Evolutionary conservation across 2,888 invertebrate genomes (phyloP).

Genomic region (Athalia rosae): DNA sequence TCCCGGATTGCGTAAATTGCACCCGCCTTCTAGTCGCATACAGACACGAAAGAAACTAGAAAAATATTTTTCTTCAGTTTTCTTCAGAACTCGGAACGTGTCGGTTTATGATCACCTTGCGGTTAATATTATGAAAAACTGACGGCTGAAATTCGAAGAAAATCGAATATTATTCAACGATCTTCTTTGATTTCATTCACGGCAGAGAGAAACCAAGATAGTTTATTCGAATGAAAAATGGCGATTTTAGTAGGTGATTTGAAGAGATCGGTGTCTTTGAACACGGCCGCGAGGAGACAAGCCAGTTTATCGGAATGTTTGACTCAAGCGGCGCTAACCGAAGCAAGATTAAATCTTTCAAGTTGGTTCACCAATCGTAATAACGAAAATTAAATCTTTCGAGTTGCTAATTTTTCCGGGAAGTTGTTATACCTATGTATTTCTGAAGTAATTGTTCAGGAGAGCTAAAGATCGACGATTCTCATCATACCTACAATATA

Average conservation of each 20-base stretch:
- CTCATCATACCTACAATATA: too few species aligned
- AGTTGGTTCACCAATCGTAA: conserved; percentile 60
- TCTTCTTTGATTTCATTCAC: too few species aligned
- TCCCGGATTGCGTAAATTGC: conserved; percentile 38
- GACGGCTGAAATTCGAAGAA: too few species aligned
- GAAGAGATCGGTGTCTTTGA: conserved; percentile 62
- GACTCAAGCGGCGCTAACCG: conserved; percentile 67
- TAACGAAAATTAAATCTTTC: too few species aligned
- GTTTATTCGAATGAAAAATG: conserved; percentile 53
- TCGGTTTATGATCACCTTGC: not conserved
- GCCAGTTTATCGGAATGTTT: conserved; percentile 68
- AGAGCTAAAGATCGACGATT: too few species aligned
- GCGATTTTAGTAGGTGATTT: conserved; percentile 61
- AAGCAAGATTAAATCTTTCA: conserved; percentile 69
- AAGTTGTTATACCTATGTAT: too few species aligned
- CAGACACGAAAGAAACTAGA: not conserved
- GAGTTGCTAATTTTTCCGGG: too few species aligned
- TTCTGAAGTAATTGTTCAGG: too few species aligned
- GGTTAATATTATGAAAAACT: not conserved
- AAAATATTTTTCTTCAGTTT: conserved; percentile 31
- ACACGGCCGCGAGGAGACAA: conserved; percentile 62
- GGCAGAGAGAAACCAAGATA: conserved; percentile 17
- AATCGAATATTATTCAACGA: too few species aligned
- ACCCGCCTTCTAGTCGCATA: conserved; percentile 21
- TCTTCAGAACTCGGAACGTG: conserved; percentile 26